phyloP scores from a whole-genome alignment of 2,888 invertebrate genomes.

The Tanytarsus gracilentus region DNA sequence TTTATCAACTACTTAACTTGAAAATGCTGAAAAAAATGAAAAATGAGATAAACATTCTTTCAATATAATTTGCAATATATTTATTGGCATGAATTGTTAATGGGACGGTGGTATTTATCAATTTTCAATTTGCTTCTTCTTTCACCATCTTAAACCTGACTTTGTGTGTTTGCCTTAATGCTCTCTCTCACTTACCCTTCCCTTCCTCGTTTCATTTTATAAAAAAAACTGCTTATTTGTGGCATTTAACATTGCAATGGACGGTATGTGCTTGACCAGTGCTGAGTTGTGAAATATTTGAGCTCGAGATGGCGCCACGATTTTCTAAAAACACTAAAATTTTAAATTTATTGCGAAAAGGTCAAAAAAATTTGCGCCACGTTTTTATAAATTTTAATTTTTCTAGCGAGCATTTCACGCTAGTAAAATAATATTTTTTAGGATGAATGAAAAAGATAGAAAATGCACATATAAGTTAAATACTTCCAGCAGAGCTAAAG shows the following conservation, averaged over 20 bases:
- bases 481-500: slow-evolving; percentile 12
- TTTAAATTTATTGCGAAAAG: background rate
- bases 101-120: slow-evolving; percentile 25
- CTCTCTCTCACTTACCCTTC: no score
- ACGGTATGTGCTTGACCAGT: no score
- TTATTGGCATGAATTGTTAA: slow-evolving; percentile 28
- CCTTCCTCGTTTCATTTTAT: background rate
- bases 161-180: background rate
- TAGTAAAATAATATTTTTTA: no score
- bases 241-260: no score
- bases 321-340: no score
- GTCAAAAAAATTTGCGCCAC: background rate
- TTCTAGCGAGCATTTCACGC: no score
- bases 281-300: no score
- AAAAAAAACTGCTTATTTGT: slow-evolving; percentile 1
- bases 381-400: background rate
- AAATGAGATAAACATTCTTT: slow-evolving; percentile 23
- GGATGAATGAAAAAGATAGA: no score
- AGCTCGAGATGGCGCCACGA: no score
- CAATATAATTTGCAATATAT: slow-evolving; percentile 18
- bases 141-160: background rate
- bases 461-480: no score
- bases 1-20: slow-evolving; percentile 28
- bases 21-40: slow-evolving; percentile 16
- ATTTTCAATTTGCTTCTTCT: slow-evolving; percentile 14